A percentile compares a stretch with the other conserved stretches of the same genome.
Conservation (phyloP, 2,797 vertebrate genomes). For the Cirrhinus mrigala region DNA sequence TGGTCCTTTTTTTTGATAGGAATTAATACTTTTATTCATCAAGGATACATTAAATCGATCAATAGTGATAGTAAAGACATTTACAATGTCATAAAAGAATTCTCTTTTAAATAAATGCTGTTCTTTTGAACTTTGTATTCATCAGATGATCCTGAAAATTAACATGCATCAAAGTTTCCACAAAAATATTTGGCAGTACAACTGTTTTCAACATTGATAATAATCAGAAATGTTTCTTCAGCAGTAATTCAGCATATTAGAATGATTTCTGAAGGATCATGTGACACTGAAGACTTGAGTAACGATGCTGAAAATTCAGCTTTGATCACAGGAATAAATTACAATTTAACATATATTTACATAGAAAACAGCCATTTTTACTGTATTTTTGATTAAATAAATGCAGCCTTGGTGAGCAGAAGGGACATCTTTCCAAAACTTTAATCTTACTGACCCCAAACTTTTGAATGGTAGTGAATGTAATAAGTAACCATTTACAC, state of each 20-base stretch:
- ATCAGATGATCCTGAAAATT: background rate
- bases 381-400: background rate
- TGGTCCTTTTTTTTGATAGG: too few species aligned
- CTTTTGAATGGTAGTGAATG: background rate
- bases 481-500: background rate
- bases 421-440: background rate
- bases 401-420: background rate
- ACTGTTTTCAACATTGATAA: background rate
- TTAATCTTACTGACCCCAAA: background rate
- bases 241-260: too few species aligned
- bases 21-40: too few species aligned
- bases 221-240: background rate
- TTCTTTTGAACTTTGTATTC: background rate
- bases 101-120: background rate
- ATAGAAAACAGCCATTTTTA: background rate
- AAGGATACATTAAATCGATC: background rate
- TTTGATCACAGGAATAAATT: background rate
- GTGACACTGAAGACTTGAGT: too few species aligned
- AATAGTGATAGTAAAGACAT: background rate
- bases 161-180: background rate
- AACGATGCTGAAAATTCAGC: too few species aligned
- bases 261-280: too few species aligned
- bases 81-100: background rate
- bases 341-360: background rate
- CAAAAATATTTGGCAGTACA: background rate